Evolutionary conservation across 2,888 invertebrate species (phyloP).

Genomic region (Odontomyia ornata): DNA sequence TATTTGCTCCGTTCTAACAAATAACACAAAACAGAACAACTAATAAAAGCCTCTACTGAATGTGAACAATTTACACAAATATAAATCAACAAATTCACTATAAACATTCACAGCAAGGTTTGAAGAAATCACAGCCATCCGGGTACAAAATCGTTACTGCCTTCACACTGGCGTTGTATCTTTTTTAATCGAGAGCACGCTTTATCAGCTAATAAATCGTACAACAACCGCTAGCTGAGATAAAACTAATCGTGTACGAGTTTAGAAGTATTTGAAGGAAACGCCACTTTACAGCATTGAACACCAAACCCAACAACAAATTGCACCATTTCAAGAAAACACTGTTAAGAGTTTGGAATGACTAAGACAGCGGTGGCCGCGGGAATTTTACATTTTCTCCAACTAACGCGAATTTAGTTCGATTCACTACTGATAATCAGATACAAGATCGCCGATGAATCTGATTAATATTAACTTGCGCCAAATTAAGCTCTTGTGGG

Average conservation of each 20-base stretch:
- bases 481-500: too few species aligned
- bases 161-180: neutral
- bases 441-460: too few species aligned
- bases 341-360: neutral
- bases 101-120: conserved; percentile 7
- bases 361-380: neutral
- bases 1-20: neutral
- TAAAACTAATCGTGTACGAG: conserved; percentile 8
- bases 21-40: neutral
- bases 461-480: too few species aligned
- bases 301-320: neutral
- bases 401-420: neutral
- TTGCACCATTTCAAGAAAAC: neutral
- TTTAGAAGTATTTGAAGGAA: neutral
- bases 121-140: conserved; percentile 9
- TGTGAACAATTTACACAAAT: too few species aligned
- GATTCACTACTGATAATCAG: neutral
- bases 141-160: neutral
- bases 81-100: neutral
- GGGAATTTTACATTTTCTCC: neutral
- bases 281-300: neutral
- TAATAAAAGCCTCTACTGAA: too few species aligned
- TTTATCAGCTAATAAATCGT: conserved; percentile 14
- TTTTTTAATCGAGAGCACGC: neutral
- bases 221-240: neutral